These are phyloP conservation scores for Lycorma delicatula DNA, from an alignment of 1,140 invertebrate genomes.

Conservation along the genomic window DNA sequence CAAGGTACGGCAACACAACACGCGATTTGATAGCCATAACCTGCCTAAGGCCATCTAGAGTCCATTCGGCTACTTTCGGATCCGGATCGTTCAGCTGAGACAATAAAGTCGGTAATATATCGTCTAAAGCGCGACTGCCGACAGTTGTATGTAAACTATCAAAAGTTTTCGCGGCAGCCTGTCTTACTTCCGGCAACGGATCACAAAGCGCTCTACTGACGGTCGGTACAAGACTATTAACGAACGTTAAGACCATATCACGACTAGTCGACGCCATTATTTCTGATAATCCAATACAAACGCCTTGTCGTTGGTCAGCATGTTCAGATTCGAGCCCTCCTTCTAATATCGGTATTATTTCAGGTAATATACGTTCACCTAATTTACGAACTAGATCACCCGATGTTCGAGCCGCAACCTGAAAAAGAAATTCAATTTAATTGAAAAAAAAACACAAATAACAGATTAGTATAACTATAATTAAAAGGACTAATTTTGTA, in stretches of 20 bases:
- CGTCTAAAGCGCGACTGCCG: constrained; percentile 89
- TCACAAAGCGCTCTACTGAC: constrained; percentile 87
- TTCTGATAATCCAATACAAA: constrained; percentile 96
- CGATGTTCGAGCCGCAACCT: constrained; percentile 87
- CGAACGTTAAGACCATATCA: constrained; percentile 90
- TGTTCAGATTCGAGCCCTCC: constrained; percentile 82
- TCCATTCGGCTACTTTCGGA: constrained; percentile 64
- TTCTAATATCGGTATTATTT: constrained; percentile 97
- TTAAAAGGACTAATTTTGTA: too few relatives aligned
- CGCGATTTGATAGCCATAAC: constrained; percentile 94
- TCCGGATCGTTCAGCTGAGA: constrained; percentile 72
- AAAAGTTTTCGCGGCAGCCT: constrained; percentile 94
- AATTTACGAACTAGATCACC: constrained; percentile 96
- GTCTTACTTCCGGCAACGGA: constrained; percentile 82
- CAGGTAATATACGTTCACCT: constrained; percentile 92
- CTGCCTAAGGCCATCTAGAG: constrained; percentile 89
- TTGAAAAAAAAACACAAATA: too few relatives aligned
- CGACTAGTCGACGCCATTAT: constrained; percentile 94
- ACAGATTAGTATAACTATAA: too few relatives aligned
- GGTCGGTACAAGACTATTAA: constrained; percentile 95
- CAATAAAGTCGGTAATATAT: constrained; percentile 88
- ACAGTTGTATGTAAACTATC: constrained; percentile 84
- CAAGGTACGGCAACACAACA: constrained; percentile 89
- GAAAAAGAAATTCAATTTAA: too few relatives aligned
- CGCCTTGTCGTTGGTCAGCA: constrained; percentile 91